Conservation (phyloP, 2,113 vertebrate species). For the Eidolon helvum region DNA sequence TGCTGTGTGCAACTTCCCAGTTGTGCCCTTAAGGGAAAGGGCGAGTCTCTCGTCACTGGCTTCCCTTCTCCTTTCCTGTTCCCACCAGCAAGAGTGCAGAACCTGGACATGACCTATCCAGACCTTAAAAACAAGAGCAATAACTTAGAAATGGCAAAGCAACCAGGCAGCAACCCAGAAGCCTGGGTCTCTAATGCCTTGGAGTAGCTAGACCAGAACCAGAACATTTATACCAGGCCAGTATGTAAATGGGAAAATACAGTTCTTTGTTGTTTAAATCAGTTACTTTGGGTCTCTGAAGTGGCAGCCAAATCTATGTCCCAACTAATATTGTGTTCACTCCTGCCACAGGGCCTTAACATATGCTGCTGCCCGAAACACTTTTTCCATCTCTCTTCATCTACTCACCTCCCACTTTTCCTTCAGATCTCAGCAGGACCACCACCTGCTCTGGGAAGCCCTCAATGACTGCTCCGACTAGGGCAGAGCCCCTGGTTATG, state of each 20-base stretch:
- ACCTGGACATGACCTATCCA: not conserved
- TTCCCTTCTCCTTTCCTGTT: not conserved
- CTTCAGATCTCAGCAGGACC: not conserved
- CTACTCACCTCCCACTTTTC: not conserved
- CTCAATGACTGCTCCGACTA: not conserved
- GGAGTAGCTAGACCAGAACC: not conserved
- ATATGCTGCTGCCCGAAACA: not conserved
- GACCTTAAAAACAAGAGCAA: not conserved
- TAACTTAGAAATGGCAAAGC: fast-evolving
- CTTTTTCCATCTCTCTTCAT: not conserved
- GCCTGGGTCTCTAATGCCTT: not conserved
- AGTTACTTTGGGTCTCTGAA: not conserved
- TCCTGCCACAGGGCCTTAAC: not conserved
- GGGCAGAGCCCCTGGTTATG: not conserved
- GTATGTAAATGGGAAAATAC: not conserved
- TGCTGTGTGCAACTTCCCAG: not conserved
- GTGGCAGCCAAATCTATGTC: not conserved
- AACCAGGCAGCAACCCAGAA: not conserved
- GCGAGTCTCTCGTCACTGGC: no score
- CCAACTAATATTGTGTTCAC: not conserved
- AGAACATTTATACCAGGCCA: not conserved
- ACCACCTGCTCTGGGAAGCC: not conserved
- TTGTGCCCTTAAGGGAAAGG: not conserved
- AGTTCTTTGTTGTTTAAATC: not conserved
- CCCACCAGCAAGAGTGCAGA: not conserved